Percentiles rank a stretch among this genome's conserved stretches.
Conservation (phyloP, 2,113 vertebrate species). For the Syrmaticus mikado region DNA sequence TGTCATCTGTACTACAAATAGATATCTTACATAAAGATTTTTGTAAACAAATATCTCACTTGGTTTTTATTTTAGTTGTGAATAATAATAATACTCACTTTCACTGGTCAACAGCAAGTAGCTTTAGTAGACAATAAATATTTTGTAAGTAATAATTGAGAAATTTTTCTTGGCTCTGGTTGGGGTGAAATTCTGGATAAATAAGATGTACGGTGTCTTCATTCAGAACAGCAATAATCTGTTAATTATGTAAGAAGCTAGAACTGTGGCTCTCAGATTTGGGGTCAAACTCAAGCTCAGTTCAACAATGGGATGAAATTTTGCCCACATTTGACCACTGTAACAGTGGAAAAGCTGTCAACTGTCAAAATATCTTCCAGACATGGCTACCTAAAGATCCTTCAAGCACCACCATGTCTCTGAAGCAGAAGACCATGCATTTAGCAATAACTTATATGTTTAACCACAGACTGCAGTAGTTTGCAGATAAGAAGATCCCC, state of each 20-base stretch:
- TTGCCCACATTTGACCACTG: background rate
- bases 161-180: background rate
- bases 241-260: background rate
- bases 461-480: background rate
- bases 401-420: background rate
- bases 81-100: background rate
- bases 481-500: background rate
- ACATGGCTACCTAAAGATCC: background rate
- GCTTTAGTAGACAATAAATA: background rate
- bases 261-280: background rate
- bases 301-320: background rate
- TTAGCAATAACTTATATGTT: background rate
- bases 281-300: background rate
- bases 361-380: background rate
- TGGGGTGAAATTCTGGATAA: background rate
- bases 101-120: background rate
- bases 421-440: background rate
- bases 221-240: background rate
- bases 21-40: background rate
- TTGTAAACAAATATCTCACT: background rate
- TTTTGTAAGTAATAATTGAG: rapidly evolving
- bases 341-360: background rate
- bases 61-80: background rate
- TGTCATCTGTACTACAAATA: background rate
- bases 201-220: background rate